Conservation (phyloP, 2,113 vertebrate genomes). For the Oryzias melastigma region DNA sequence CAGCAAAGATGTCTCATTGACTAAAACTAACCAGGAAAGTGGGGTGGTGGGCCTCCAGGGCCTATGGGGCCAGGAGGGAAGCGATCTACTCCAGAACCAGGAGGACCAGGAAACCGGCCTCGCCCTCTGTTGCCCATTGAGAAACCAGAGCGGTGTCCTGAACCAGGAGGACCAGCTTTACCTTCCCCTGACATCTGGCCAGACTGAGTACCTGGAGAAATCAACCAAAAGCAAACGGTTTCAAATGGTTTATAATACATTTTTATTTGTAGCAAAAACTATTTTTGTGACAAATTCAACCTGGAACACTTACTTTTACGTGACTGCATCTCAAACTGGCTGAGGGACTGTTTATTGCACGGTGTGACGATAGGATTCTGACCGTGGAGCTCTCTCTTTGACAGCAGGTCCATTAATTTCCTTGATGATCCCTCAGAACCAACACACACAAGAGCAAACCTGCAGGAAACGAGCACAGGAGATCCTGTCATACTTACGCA, state of each 20-base stretch:
- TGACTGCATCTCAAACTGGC: slow-evolving; percentile 99
- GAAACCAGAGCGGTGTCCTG: slow-evolving; percentile 87
- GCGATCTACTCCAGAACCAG: slow-evolving; percentile 91
- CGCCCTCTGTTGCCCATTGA: slow-evolving; percentile 90
- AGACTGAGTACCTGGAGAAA: slow-evolving; percentile 85
- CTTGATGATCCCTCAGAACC: slow-evolving; percentile 95
- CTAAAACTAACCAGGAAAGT: slow-evolving; percentile 87
- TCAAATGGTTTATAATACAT: neutral
- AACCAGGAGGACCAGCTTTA: slow-evolving; percentile 94
- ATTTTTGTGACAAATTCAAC: neutral
- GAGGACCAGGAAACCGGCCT: slow-evolving; percentile 90
- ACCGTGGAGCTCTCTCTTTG: slow-evolving; percentile 95
- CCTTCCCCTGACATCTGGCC: slow-evolving; percentile 99
- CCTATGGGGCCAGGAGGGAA: slow-evolving; percentile 93
- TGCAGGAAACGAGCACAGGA: slow-evolving; percentile 44
- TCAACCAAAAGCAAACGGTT: neutral
- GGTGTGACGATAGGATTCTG: slow-evolving; percentile 98
- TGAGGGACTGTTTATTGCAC: slow-evolving; percentile 98
- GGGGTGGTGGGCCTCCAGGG: slow-evolving; percentile 92
- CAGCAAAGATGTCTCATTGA: neutral
- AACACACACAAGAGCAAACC: slow-evolving; percentile 97
- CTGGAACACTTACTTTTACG: slow-evolving; percentile 90
- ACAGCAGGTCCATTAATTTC: slow-evolving; percentile 94
- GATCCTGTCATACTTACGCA: neutral
- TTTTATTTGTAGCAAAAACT: slow-evolving; percentile 1